A percentile compares a stretch with the other conserved stretches of the same genome.
phyloP scores from a whole-genome alignment of 2,797 vertebrate species.

The Fratercula arctica region DNA sequence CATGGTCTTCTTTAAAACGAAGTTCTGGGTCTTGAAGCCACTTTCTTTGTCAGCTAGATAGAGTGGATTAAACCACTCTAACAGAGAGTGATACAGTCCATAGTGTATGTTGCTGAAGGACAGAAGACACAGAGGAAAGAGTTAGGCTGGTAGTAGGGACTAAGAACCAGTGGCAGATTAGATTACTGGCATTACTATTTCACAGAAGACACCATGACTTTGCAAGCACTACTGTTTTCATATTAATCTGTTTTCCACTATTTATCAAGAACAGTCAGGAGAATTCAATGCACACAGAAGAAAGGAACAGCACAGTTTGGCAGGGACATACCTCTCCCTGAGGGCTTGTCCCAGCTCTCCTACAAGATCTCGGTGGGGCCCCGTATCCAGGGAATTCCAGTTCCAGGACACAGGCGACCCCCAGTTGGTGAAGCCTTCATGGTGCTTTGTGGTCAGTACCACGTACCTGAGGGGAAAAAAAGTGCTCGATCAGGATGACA shows the following conservation, averaged over 20 bases:
- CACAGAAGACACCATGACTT: background rate
- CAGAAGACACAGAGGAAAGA: conserved; percentile 31
- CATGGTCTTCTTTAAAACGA: conserved; percentile 83
- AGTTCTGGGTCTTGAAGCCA: conserved; percentile 87
- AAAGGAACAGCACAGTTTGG: background rate
- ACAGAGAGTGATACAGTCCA: conserved; percentile 91
- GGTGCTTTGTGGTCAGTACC: conserved; percentile 93
- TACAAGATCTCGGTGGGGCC: conserved; percentile 90
- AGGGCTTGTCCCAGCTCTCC: conserved; percentile 88
- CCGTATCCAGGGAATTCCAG: conserved; percentile 91
- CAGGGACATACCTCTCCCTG: conserved; percentile 79
- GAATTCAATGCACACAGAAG: background rate
- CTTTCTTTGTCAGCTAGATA: conserved; percentile 88
- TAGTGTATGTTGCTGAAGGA: conserved; percentile 85
- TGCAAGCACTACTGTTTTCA: background rate
- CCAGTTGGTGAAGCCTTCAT: conserved; percentile 98
- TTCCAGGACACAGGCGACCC: conserved; percentile 90
- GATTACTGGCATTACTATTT: background rate
- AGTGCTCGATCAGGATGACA: background rate
- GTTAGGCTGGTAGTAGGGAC: background rate
- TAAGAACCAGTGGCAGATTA: background rate
- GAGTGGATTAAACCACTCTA: conserved; percentile 94
- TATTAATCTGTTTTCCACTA: background rate
- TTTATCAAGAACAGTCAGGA: background rate
- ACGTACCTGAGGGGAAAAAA: conserved; percentile 83